phyloP scores from a whole-genome alignment of 1,140 invertebrate species.

The Cephus cinctus region DNA sequence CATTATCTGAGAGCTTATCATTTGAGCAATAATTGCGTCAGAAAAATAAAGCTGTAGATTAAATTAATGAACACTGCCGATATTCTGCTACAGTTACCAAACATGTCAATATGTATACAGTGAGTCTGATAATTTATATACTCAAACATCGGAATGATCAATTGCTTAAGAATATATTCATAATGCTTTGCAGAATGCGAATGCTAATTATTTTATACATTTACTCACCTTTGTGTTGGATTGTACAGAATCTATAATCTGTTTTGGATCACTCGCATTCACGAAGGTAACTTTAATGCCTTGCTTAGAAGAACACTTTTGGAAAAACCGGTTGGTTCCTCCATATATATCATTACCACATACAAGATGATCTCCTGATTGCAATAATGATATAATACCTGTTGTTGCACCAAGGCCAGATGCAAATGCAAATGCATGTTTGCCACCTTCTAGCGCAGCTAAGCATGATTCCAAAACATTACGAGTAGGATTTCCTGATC shows the following conservation, averaged over 20 bases:
- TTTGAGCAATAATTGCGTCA: too few relatives aligned
- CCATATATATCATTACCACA: conserved; percentile 95
- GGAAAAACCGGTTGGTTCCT: conserved; percentile 75
- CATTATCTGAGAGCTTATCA: too few relatives aligned
- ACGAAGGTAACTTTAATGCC: conserved; percentile 77
- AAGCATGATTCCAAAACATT: conserved; percentile 86
- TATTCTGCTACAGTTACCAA: too few relatives aligned
- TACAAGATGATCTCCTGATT: conserved; percentile 86
- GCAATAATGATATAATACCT: conserved; percentile 73
- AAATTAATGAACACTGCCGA: too few relatives aligned
- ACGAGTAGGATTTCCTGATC: conserved; percentile 94
- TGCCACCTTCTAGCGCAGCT: conserved; percentile 86
- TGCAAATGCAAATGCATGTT: conserved; percentile 82
- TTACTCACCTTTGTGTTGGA: conserved; percentile 79
- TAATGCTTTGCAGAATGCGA: too few relatives aligned
- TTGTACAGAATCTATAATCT: conserved; percentile 70
- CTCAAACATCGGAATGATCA: too few relatives aligned
- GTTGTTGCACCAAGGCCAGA: conserved; percentile 89
- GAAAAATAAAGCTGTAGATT: too few relatives aligned
- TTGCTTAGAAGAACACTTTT: conserved; percentile 64
- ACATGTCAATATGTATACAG: too few relatives aligned
- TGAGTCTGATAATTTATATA: too few relatives aligned
- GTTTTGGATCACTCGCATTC: conserved; percentile 72
- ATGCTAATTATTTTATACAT: not conserved
- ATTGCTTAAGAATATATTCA: too few relatives aligned